These are phyloP conservation scores for Penaeus japonicus DNA, from an alignment of 1,140 invertebrate genomes.

Conservation along the genomic window DNA sequence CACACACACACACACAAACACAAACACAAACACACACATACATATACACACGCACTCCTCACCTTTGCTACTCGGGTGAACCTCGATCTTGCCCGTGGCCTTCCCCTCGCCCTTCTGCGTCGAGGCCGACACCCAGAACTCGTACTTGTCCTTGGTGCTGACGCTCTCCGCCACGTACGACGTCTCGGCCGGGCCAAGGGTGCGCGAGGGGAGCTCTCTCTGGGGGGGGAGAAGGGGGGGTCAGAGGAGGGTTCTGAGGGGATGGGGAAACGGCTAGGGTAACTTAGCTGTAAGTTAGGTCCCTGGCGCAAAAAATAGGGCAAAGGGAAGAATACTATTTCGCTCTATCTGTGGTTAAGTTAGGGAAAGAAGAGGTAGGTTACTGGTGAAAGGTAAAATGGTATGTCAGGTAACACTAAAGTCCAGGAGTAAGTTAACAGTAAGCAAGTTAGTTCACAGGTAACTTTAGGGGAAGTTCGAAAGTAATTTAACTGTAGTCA, in stretches of 20 bases:
- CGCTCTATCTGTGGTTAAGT: too few relatives aligned
- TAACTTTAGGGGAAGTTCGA: too few relatives aligned
- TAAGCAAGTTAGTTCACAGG: too few relatives aligned
- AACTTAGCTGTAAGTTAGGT: background rate
- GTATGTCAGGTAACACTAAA: too few relatives aligned
- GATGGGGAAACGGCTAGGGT: background rate
- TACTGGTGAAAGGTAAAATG: too few relatives aligned
- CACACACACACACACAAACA: too few relatives aligned
- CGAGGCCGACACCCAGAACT: constrained; percentile 73
- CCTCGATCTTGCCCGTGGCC: constrained; percentile 66
- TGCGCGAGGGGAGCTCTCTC: constrained; percentile 72
- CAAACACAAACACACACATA: too few relatives aligned
- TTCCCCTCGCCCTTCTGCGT: constrained; percentile 71
- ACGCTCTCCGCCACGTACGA: constrained; percentile 69
- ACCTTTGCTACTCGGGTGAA: constrained; percentile 59
- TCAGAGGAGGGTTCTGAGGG: background rate
- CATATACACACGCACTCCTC: background rate
- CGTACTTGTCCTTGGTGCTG: constrained; percentile 70
- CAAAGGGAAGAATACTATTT: too few relatives aligned
- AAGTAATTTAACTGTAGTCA: too few relatives aligned
- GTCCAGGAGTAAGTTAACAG: too few relatives aligned
- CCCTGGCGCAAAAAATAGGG: background rate
- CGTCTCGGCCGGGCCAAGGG: constrained; percentile 58
- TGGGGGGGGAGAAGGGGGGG: constrained; percentile 70
- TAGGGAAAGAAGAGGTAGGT: background rate